phyloP scores from a whole-genome alignment of 1,140 invertebrate species.

The Drosophila pachea region DNA sequence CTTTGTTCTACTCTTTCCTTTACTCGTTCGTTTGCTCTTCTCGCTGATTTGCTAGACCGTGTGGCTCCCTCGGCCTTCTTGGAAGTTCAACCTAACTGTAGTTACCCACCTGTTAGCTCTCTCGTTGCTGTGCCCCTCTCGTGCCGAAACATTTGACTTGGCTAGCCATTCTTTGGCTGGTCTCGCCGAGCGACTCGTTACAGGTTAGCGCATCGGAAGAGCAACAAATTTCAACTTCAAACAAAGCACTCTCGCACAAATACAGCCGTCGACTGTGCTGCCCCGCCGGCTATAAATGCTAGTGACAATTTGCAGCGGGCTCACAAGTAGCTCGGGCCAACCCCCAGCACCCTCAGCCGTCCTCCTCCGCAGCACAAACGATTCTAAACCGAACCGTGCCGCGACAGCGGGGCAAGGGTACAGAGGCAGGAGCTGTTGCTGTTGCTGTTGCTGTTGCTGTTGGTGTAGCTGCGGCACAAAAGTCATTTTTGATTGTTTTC shows the following conservation, averaged over 20 bases:
- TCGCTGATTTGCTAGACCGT: neutral
- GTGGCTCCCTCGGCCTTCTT: too few relatives aligned
- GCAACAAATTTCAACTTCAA: constrained; percentile 29
- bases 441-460: constrained; percentile 26
- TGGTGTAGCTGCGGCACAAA: constrained; percentile 52
- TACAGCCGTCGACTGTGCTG: constrained; percentile 35
- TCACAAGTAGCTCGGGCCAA: constrained; percentile 25
- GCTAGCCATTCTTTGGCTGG: too few relatives aligned
- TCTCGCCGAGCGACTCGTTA: neutral
- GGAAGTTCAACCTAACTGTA: too few relatives aligned
- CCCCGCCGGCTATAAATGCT: constrained; percentile 63
- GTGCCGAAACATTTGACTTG: too few relatives aligned
- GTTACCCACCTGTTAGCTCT: too few relatives aligned
- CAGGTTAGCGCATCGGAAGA: constrained; percentile 3
- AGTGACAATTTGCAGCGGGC: constrained; percentile 67
- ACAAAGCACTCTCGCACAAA: constrained; percentile 24
- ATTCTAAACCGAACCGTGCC: neutral
- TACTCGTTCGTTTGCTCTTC: too few relatives aligned
- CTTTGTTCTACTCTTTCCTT: too few relatives aligned
- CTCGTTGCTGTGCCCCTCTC: too few relatives aligned
- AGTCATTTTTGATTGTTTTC: constrained; percentile 77
- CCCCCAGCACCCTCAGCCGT: neutral
- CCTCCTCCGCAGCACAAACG: neutral
- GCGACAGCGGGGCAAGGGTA: constrained; percentile 2
- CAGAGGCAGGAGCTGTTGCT: constrained; percentile 18